phyloP scores from a whole-genome alignment of 2,888 invertebrate species.

The Trichogramma evanescens region DNA sequence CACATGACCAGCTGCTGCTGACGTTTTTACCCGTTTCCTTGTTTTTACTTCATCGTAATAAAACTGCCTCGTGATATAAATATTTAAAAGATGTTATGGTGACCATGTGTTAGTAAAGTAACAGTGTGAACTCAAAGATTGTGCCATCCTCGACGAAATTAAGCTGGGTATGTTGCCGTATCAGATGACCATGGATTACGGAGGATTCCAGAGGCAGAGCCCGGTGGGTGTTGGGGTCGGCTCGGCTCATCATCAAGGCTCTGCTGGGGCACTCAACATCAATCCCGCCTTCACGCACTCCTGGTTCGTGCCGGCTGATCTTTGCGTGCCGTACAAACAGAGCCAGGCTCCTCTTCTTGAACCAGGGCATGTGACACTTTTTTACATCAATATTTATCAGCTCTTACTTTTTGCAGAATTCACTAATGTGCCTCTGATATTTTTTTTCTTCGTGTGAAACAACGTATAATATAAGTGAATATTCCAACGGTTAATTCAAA shows the following conservation, averaged over 20 bases:
- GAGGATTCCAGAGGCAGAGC: constrained; percentile 51
- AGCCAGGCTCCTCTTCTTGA: constrained; percentile 76
- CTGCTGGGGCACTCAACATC: constrained; percentile 65
- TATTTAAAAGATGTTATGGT: neutral
- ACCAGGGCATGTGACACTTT: constrained; percentile 76
- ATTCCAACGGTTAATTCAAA: no score
- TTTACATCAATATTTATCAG: constrained; percentile 45
- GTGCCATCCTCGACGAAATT: no score
- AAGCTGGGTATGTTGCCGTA: constrained; percentile 67
- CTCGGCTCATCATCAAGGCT: constrained; percentile 69
- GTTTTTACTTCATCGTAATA: neutral
- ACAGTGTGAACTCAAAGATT: neutral
- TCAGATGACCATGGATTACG: constrained; percentile 76
- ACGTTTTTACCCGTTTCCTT: neutral
- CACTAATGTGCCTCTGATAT: neutral
- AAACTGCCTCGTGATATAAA: no score
- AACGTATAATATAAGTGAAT: no score
- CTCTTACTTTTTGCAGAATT: constrained; percentile 6
- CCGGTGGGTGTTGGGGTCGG: constrained; percentile 45
- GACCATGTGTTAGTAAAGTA: neutral
- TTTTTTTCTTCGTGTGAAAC: neutral
- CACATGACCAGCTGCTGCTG: neutral
- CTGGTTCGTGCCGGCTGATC: constrained; percentile 92
- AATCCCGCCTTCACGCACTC: constrained; percentile 85
- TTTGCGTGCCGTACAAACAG: constrained; percentile 82